These are phyloP conservation scores for Patella vulgata DNA, from an alignment of 1,140 invertebrate genomes.

Conservation along the genomic window DNA sequence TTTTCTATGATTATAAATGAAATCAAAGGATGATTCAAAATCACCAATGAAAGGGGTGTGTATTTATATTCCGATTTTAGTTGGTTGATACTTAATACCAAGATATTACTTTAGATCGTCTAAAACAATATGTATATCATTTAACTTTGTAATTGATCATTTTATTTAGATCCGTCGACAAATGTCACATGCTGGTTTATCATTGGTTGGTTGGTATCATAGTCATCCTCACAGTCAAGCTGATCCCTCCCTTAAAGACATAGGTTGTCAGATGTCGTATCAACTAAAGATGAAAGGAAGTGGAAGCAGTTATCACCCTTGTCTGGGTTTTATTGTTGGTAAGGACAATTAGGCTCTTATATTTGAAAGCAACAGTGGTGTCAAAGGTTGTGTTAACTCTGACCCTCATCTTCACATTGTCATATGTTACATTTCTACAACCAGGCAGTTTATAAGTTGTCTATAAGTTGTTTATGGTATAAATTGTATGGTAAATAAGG, in stretches of 20 bases:
- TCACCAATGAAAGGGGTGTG: too few relatives aligned
- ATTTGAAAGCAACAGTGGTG: not conserved
- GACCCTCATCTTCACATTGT: not conserved
- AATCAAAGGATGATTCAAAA: too few relatives aligned
- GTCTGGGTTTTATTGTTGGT: slow-evolving; percentile 93
- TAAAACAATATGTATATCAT: too few relatives aligned
- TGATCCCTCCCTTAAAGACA: slow-evolving; percentile 87
- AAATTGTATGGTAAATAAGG: too few relatives aligned
- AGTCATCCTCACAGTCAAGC: slow-evolving; percentile 89
- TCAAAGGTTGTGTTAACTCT: not conserved
- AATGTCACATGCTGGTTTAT: slow-evolving; percentile 83
- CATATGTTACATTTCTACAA: too few relatives aligned
- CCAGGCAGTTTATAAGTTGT: too few relatives aligned
- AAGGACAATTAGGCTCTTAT: slow-evolving; percentile 54
- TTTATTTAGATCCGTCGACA: slow-evolving; percentile 82
- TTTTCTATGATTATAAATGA: too few relatives aligned
- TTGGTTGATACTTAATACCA: too few relatives aligned
- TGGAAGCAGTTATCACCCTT: slow-evolving; percentile 90
- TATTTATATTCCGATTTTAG: too few relatives aligned
- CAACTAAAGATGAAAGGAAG: slow-evolving; percentile 93
- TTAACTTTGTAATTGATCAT: too few relatives aligned
- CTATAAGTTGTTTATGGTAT: too few relatives aligned
- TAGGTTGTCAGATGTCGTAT: slow-evolving; percentile 92
- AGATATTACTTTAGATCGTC: too few relatives aligned
- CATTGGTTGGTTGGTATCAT: slow-evolving; percentile 94